Base-by-base conservation (phyloP, 2,888 invertebrate genomes). In the Eupithecia centaureata region DNA sequence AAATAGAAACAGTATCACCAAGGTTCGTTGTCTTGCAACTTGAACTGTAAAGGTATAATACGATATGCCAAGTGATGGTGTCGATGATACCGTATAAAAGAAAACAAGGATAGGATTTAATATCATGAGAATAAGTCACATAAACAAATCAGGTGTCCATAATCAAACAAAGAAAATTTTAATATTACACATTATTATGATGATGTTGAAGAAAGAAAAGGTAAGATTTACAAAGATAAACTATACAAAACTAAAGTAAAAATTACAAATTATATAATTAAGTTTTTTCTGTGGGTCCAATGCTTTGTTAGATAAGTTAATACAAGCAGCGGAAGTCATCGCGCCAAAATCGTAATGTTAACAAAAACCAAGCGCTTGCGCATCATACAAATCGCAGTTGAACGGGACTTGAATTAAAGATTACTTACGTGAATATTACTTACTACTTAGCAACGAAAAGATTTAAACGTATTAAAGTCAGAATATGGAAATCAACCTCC, bases 21-120 rank as follows among this genome's bases (percentile, higher is more conserved):
- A 38, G 57, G 72, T 67, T 75, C 72, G 71, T 73, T 73, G 72
- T 73, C 72, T 70, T 38, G 56, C 63, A 67, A 65, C 38, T 61
- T 35, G 63, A 68, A 25, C 27, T 33, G 27, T 66, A 67, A 72
- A 67, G 71, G 68, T 18, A 15, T 25, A 54, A 54, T 38, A 38
- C 22, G 1, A 25, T 52, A 27, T 28, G 27, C 54, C 7, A 8
- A 7, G 27, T n/a, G 54, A 51, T 51, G 18, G 8, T 42, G 42
- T 42, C 8, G 42, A 42, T 18, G 42, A 42, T 42, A 18, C 42
- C 18, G 1, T 18, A 42, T 35, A n/a, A 38, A 38, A 38, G 5
- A 18, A 18, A 42, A n/a, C n/a, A 18, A 18, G 18, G 42, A 8
- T 8, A 42, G 2, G n/a, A 38, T 38, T 38, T n/a, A n/a, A 38